Percentiles rank a stretch among this genome's conserved stretches.
Evolutionary conservation across 2,888 invertebrate genomes (phyloP).

Genomic region (Labia minor): DNA sequence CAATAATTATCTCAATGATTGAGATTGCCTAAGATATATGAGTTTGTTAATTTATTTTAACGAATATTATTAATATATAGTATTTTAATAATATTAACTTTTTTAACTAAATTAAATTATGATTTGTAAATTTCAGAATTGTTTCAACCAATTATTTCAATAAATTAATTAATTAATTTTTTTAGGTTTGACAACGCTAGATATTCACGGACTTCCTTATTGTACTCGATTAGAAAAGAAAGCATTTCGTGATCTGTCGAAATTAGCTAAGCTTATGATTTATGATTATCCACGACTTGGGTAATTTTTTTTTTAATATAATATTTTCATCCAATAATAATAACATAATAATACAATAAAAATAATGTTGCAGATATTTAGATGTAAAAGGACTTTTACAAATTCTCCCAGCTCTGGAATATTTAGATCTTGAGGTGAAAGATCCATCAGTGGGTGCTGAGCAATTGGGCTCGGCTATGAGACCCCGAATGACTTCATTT

Average conservation of each 20-base stretch:
- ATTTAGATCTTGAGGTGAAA: constrained; percentile 74
- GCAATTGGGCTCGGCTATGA: constrained; percentile 65
- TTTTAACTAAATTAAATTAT: too few relatives aligned
- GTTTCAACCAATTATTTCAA: too few relatives aligned
- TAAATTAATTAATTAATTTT: too few relatives aligned
- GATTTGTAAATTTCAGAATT: too few relatives aligned
- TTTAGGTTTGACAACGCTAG: constrained; percentile 44
- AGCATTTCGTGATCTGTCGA: constrained; percentile 61
- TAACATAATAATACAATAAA: neutral
- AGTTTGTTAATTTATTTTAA: too few relatives aligned
- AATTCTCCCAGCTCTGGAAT: constrained; percentile 59
- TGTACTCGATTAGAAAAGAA: constrained; percentile 71
- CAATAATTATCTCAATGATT: too few relatives aligned
- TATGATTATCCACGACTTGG: constrained; percentile 69
- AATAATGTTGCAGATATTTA: constrained; percentile 42
- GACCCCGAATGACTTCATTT: constrained; percentile 63
- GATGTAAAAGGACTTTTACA: constrained; percentile 78
- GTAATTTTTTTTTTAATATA: neutral
- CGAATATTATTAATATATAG: too few relatives aligned
- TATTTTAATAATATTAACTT: too few relatives aligned
- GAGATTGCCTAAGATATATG: too few relatives aligned
- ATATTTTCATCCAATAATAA: too few relatives aligned
- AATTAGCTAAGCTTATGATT: constrained; percentile 57
- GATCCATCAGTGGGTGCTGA: constrained; percentile 71
- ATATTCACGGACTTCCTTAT: constrained; percentile 53